Evolutionary conservation across 2,113 vertebrate species (phyloP), one percentile per base, ranked within the genome.

Genomic region (Amblyornis subalaris): DNA sequence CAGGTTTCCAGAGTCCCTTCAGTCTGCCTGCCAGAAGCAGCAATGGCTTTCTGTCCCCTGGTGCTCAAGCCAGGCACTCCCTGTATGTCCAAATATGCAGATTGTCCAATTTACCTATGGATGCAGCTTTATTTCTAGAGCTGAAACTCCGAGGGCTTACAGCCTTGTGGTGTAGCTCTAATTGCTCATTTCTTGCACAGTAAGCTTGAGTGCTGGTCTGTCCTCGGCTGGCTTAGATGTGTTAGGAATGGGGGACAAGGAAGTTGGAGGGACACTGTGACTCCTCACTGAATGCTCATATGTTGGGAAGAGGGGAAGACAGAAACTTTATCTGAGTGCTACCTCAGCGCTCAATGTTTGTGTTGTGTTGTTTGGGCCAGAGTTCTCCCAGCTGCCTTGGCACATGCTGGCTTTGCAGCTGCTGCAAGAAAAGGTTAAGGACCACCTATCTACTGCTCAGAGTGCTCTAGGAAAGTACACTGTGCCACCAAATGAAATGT

Each of bases 291-390:
- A 17, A 71, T 61, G 12, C 20, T 48, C 11, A 0, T 31, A 15
- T 35, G 25, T 25, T 9, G 11, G 35, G 36, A 86, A 82, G 22
- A 75, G 28, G 4, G 5, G 6, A 26, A 80, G 10, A 16, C 2
- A 8, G 9, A 45, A 45, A 45, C 7, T 45, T 45, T 45, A 14
- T 42, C 40, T 42, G 44, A 45, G 44, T 19, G 15, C 45, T 45
- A 20, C 20, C 54, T 64, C 36, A 58, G 15, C 10, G 4, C 21
- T 60, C 0, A 0, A 5, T 53, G 42, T 33, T 79, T 67, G 7
- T 66, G 19, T 75, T 84, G 14, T 40, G 42, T 47, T 67, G 2
- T 20, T 54, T 67, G 48, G 35, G 7, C 48, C 35, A 60, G 13
- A 61, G 48, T 48, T 44, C 15, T 87, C 20, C 85, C 44, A 48